Conservation (phyloP, 2,113 vertebrate species). For the Lycaon pictus region DNA sequence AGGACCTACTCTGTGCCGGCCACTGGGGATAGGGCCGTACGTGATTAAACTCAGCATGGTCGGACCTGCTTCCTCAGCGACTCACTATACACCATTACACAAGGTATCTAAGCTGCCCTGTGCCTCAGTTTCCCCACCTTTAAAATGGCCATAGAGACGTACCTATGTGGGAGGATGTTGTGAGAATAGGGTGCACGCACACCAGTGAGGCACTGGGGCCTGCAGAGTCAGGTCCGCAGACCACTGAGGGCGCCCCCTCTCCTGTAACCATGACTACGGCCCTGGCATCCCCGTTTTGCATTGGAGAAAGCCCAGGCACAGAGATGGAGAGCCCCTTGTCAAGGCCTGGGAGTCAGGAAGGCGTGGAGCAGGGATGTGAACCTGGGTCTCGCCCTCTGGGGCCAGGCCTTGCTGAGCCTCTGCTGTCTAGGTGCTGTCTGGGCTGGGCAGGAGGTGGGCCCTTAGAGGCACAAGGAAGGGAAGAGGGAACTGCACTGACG, state of each 20-base stretch:
- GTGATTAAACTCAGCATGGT: background rate
- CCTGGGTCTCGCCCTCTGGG: background rate
- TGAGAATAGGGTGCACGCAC: background rate
- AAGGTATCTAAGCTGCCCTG: background rate
- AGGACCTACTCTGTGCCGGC: background rate
- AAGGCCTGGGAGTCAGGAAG: background rate
- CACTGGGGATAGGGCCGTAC: too few relatives aligned
- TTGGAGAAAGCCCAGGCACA: background rate
- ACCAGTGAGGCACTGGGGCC: background rate
- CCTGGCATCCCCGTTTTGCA: background rate
- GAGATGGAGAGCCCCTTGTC: background rate
- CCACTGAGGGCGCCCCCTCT: background rate
- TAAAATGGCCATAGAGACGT: background rate
- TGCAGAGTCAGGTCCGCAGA: background rate
- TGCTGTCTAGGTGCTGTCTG: background rate
- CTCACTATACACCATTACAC: background rate
- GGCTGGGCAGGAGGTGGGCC: background rate
- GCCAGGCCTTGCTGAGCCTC: background rate
- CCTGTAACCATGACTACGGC: background rate
- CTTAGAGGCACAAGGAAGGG: background rate
- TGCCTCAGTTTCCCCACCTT: slow-evolving; percentile 11
- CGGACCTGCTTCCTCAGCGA: background rate
- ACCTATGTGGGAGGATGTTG: background rate
- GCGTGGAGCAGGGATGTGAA: background rate
- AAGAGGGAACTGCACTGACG: background rate